A percentile compares a stretch with the other conserved stretches of the same genome.
These are phyloP conservation scores for Lophura swinhoii DNA, from an alignment of 2,797 vertebrate genomes.

Conservation along the genomic window DNA sequence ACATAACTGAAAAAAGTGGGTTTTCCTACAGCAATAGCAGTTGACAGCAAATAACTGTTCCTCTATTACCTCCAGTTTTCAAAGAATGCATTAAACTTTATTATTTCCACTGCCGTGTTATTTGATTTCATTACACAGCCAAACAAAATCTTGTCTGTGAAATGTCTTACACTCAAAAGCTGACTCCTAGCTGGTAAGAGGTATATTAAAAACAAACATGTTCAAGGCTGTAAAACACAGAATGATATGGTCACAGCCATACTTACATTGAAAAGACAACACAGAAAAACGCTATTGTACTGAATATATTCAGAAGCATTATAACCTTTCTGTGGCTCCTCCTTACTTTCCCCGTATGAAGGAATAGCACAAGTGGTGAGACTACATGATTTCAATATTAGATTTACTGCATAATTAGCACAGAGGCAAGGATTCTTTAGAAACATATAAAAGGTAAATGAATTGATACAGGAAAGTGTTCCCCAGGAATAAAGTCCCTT, in stretches of 20 bases:
- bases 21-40: not conserved
- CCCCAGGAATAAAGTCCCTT: not conserved
- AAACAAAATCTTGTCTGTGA: not conserved
- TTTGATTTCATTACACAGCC: not conserved
- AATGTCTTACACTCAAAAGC: not conserved
- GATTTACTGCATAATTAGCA: not conserved
- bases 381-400: not conserved
- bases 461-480: not conserved
- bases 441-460: not conserved
- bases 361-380: not conserved
- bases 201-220: not conserved
- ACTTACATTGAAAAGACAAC: not conserved
- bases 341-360: not conserved
- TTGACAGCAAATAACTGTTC: not conserved
- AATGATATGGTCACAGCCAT: accelerated
- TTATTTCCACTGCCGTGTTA: not conserved
- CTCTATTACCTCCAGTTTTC: not conserved
- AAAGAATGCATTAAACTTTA: not conserved
- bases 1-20: not conserved
- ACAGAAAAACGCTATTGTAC: accelerated
- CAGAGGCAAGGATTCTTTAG: not conserved
- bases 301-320: not conserved
- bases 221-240: not conserved
- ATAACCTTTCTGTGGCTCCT: not conserved
- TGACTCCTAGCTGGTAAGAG: not conserved